phyloP scores from a whole-genome alignment of 35 echinoderm and acorn worm genomes.

The Heliocidaris tuberculata region DNA sequence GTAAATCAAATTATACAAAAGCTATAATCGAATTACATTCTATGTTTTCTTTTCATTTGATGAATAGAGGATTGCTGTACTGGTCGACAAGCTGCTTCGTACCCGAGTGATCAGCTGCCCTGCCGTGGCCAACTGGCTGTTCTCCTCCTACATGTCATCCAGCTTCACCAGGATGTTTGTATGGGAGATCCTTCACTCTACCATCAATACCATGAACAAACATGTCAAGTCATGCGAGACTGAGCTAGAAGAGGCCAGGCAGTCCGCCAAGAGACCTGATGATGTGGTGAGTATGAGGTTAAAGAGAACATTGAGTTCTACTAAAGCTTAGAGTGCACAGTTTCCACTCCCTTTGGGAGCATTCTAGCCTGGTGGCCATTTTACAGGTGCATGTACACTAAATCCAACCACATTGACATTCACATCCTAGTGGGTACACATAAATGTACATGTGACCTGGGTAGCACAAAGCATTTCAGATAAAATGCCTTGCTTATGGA shows the following conservation, averaged over 20 bases:
- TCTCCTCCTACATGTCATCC: constrained; percentile 78
- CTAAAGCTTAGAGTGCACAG: not conserved
- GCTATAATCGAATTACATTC: too few relatives aligned
- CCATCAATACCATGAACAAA: constrained; percentile 85
- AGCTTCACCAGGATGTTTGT: constrained; percentile 82
- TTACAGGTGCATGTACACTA: too few relatives aligned
- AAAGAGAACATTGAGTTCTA: not conserved
- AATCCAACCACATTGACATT: too few relatives aligned
- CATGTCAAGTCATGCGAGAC: constrained; percentile 66
- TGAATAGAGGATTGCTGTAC: constrained; percentile 84
- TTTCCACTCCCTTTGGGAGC: too few relatives aligned
- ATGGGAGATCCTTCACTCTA: constrained; percentile 91
- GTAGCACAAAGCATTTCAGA: too few relatives aligned
- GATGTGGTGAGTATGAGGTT: constrained; percentile 51
- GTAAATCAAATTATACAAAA: too few relatives aligned
- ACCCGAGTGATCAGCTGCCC: constrained; percentile 89
- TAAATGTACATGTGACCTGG: too few relatives aligned
- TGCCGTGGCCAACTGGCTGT: constrained; percentile 92
- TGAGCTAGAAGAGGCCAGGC: constrained; percentile 77
- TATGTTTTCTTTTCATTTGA: not conserved
- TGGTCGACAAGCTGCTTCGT: constrained; percentile 92
- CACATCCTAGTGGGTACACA: too few relatives aligned
- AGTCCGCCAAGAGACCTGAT: constrained; percentile 58
- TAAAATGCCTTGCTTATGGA: too few relatives aligned
- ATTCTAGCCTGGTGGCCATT: too few relatives aligned